Evolutionary conservation across 2,888 invertebrate genomes (phyloP).

Genomic region (Drosophila setosimentum): DNA sequence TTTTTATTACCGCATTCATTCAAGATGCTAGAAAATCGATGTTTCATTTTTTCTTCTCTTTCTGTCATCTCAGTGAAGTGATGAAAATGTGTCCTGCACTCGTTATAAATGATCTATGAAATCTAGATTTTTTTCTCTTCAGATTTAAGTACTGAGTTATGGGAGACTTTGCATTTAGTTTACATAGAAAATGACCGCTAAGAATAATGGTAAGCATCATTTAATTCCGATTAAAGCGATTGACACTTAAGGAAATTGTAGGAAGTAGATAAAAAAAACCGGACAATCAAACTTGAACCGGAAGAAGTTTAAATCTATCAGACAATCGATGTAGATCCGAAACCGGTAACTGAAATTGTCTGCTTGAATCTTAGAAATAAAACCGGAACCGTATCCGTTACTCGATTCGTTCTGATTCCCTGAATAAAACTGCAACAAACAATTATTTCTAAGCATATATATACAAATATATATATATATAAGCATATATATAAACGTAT

Average conservation of each 20-base stretch:
- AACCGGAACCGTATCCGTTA: not conserved
- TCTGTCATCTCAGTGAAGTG: not conserved
- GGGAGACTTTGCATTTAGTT: not conserved
- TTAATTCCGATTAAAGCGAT: not conserved
- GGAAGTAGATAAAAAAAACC: not conserved
- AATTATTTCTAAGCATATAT: not conserved
- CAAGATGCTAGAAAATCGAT: constrained; percentile 16
- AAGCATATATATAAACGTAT: too few species aligned
- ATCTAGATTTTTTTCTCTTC: too few species aligned
- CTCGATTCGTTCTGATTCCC: not conserved
- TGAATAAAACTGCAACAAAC: not conserved
- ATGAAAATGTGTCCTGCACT: not conserved
- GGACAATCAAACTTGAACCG: not conserved
- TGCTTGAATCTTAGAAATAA: not conserved
- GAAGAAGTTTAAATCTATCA: not conserved
- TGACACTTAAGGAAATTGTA: not conserved
- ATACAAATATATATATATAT: too few species aligned
- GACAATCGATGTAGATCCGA: not conserved
- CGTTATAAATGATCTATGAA: not conserved
- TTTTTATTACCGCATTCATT: constrained; percentile 27
- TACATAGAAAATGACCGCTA: not conserved
- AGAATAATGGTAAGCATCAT: not conserved
- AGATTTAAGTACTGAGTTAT: not conserved
- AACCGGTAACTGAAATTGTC: not conserved
- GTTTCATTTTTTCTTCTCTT: not conserved